These are phyloP conservation scores for Arizona elegans DNA, from an alignment of 2,113 vertebrate genomes.

Conservation along the genomic window DNA sequence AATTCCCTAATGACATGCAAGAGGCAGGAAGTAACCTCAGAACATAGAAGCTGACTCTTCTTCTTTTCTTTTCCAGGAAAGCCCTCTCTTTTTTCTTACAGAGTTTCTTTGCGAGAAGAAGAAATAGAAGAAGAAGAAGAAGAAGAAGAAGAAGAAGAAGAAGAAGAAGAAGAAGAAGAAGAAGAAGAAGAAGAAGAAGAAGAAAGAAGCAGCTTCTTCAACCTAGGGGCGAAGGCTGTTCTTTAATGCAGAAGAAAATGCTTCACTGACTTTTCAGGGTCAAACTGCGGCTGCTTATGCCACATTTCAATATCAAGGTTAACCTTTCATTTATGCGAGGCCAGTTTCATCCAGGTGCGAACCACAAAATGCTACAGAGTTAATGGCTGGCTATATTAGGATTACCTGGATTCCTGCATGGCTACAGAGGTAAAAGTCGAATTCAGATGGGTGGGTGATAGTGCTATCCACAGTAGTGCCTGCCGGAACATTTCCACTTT, in stretches of 20 bases:
- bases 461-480: conserved; percentile 98
- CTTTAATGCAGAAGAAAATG: neutral
- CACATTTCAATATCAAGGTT: neutral
- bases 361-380: neutral
- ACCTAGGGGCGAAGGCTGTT: neutral
- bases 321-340: neutral
- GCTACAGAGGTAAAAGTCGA: conserved; percentile 99
- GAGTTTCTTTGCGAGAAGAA: neutral
- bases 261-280: neutral
- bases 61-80: neutral
- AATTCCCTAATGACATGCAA: neutral
- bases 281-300: neutral
- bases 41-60: neutral
- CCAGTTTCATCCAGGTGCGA: neutral
- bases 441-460: conserved; percentile 97
- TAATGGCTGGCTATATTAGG: neutral
- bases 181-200: too few relatives aligned
- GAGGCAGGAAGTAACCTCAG: neutral
- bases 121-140: neutral
- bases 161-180: too few relatives aligned
- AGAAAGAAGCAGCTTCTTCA: neutral
- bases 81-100: neutral
- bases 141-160: too few relatives aligned
- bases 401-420: conserved; percentile 98
- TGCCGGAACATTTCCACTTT: conserved; percentile 98